Conservation (phyloP, 2,888 invertebrate species). For the Lasius fuliginosus region DNA sequence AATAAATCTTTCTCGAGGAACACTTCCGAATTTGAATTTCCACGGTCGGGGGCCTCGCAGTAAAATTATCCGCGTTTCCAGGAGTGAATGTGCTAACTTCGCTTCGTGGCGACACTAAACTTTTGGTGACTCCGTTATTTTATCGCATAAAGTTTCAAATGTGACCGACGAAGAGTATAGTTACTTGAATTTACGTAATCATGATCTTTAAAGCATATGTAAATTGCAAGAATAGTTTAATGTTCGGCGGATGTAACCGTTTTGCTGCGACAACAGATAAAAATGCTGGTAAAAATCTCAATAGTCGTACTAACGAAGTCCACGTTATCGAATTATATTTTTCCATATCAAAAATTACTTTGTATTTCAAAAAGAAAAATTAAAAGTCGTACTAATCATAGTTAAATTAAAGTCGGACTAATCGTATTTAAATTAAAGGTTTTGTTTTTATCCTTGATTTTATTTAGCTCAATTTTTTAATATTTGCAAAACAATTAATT, state of each 20-base stretch:
- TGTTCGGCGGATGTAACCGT: not conserved
- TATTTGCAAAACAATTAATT: not conserved
- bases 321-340: not conserved
- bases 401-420: not conserved
- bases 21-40: conserved; percentile 69
- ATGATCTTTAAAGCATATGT: conserved; percentile 39
- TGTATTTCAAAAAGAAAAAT: not conserved
- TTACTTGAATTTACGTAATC: conserved; percentile 50
- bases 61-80: conserved; percentile 67
- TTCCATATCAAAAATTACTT: not conserved
- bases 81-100: conserved; percentile 69
- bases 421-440: not conserved
- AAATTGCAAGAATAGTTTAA: conserved; percentile 44
- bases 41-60: conserved; percentile 45
- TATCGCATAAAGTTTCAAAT: conserved; percentile 57
- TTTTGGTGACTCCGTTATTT: conserved; percentile 63
- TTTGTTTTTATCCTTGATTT: not conserved
- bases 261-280: conserved; percentile 24
- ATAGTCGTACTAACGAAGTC: not conserved
- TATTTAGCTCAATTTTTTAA: not conserved
- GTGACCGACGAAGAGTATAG: conserved; percentile 47
- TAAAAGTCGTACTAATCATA: not conserved
- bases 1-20: conserved; percentile 50
- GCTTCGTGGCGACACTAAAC: conserved; percentile 59
- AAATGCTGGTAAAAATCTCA: not conserved